A percentile compares a stretch with the other conserved stretches of the same genome.
phyloP scores from a whole-genome alignment of 2,888 invertebrate species.

The Epistrophe grossulariae region DNA sequence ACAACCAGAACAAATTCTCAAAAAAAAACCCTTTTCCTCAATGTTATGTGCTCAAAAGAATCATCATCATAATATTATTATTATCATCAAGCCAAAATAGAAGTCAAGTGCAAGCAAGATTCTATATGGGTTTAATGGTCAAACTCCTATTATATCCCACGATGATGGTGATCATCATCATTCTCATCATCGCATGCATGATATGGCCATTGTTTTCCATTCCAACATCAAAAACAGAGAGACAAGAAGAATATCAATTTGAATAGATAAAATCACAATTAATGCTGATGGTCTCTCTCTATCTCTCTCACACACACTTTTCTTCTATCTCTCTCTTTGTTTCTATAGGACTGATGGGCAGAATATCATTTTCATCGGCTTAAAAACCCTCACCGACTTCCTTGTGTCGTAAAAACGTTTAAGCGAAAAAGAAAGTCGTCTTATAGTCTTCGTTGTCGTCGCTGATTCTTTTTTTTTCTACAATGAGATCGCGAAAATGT shows the following conservation, averaged over 20 bases:
- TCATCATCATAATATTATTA: constrained; percentile 15
- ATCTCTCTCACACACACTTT: background rate
- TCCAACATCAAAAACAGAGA: constrained; percentile 19
- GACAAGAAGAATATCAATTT: constrained; percentile 65
- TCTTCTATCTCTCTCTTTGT: background rate
- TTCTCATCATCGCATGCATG: constrained; percentile 33
- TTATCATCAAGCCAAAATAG: constrained; percentile 41
- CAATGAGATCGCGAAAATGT: constrained; percentile 65
- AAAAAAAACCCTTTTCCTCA: constrained; percentile 39
- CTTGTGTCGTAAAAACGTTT: constrained; percentile 52
- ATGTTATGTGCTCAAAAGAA: constrained; percentile 33
- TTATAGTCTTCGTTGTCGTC: constrained; percentile 3
- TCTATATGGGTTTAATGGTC: constrained; percentile 1
- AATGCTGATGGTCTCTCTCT: constrained; percentile 46
- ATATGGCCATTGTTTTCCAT: constrained; percentile 62
- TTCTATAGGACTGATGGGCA: background rate
- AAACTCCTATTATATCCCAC: constrained; percentile 22
- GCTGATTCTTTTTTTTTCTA: constrained; percentile 15
- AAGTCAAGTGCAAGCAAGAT: constrained; percentile 61
- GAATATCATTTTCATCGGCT: constrained; percentile 2
- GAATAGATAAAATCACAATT: constrained; percentile 74
- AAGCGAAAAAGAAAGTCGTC: constrained; percentile 65
- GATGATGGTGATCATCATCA: constrained; percentile 44
- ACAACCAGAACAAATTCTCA: constrained; percentile 61
- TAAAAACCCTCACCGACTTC: constrained; percentile 45